Conservation (phyloP, 2,888 invertebrate species). For the Augochlorella aurata region DNA sequence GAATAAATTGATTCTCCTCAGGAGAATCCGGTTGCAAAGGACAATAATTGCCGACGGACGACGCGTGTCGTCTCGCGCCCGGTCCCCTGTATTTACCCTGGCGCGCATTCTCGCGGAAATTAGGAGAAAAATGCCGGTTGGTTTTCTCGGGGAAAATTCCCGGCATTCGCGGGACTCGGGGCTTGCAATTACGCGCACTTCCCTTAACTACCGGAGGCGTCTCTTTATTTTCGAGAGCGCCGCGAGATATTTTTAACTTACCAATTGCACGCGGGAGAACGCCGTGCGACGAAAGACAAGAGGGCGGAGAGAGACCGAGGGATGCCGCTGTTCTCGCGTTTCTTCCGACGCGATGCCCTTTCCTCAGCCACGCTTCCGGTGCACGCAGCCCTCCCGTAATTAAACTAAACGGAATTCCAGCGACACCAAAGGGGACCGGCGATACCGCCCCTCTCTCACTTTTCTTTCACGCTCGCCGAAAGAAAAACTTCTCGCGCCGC, state of each 20-base stretch:
- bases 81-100: slow-evolving; percentile 17
- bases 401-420: slow-evolving; percentile 66
- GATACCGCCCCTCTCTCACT: slow-evolving; percentile 15
- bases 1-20: neutral
- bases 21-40: neutral
- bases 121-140: slow-evolving; percentile 54
- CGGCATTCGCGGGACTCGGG: slow-evolving; percentile 51
- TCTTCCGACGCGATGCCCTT: slow-evolving; percentile 65
- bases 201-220: slow-evolving; percentile 60
- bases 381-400: slow-evolving; percentile 59
- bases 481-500: slow-evolving; percentile 19
- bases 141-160: slow-evolving; percentile 44
- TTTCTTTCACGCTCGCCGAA: slow-evolving; percentile 28
- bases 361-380: slow-evolving; percentile 55
- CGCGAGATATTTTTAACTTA: slow-evolving; percentile 71
- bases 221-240: slow-evolving; percentile 64
- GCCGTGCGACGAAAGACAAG: slow-evolving; percentile 26
- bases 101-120: slow-evolving; percentile 46
- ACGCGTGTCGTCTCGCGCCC: neutral
- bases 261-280: slow-evolving; percentile 58
- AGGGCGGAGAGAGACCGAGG: neutral
- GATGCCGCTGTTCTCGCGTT: slow-evolving; percentile 54
- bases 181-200: slow-evolving; percentile 62
- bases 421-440: slow-evolving; percentile 27
- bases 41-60: neutral